Conservation (phyloP, 1,140 invertebrate species). For the Diorhabda elongata region DNA sequence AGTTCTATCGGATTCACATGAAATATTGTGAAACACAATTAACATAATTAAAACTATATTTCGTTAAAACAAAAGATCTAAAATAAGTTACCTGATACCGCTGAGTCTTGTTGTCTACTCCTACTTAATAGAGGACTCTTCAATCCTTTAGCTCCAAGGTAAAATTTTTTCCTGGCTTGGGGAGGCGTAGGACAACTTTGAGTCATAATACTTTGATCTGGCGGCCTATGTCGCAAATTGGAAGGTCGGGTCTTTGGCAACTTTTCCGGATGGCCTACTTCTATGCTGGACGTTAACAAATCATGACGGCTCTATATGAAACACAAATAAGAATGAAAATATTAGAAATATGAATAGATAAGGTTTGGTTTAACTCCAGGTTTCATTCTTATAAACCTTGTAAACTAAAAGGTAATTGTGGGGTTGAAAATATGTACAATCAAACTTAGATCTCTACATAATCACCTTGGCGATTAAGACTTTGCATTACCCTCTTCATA, state of each 20-base stretch:
- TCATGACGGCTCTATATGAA: slow-evolving; percentile 36
- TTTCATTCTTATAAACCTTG: too few relatives aligned
- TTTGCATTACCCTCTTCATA: too few relatives aligned
- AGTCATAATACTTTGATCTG: slow-evolving; percentile 50
- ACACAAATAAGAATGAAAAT: neutral
- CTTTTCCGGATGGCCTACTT: slow-evolving; percentile 44
- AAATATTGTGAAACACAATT: too few relatives aligned
- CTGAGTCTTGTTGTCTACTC: slow-evolving; percentile 47
- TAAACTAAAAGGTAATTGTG: too few relatives aligned
- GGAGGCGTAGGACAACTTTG: slow-evolving; percentile 74
- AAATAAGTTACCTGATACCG: slow-evolving; percentile 61
- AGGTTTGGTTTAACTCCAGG: too few relatives aligned
- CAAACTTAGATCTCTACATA: too few relatives aligned
- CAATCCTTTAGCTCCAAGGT: slow-evolving; percentile 71
- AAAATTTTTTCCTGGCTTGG: slow-evolving; percentile 72
- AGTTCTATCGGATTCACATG: too few relatives aligned
- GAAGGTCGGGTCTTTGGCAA: slow-evolving; percentile 52
- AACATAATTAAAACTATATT: too few relatives aligned
- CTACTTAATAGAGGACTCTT: slow-evolving; percentile 62
- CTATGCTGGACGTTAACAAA: slow-evolving; percentile 29
- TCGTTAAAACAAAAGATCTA: too few relatives aligned
- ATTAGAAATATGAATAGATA: neutral
- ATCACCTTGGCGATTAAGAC: too few relatives aligned
- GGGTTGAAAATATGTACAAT: too few relatives aligned
- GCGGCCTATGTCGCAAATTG: slow-evolving; percentile 43